phyloP scores from a whole-genome alignment of 1,140 invertebrate species.

The Leptonema lineaticorne region DNA sequence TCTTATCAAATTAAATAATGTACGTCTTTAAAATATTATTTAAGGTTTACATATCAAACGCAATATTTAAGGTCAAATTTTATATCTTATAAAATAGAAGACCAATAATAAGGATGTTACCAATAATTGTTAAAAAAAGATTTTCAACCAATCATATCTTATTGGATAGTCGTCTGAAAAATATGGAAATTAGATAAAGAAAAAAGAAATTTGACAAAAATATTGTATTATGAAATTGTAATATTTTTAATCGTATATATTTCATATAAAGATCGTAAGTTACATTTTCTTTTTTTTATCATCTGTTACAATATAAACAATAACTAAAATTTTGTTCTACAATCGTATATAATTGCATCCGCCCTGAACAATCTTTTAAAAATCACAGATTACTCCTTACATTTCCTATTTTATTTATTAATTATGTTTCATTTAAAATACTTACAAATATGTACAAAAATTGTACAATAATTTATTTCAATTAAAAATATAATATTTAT shows the following conservation, averaged over 20 bases:
- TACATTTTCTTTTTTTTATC: constrained; percentile 36
- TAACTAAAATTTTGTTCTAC: constrained; percentile 34
- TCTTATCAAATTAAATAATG: too few relatives aligned
- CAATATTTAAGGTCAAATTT: too few relatives aligned
- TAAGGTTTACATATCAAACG: too few relatives aligned
- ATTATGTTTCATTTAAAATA: neutral
- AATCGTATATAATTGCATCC: constrained; percentile 39
- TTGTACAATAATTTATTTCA: neutral
- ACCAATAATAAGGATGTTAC: too few relatives aligned
- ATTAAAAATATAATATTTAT: neutral
- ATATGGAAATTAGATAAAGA: too few relatives aligned
- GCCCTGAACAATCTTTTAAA: constrained; percentile 39
- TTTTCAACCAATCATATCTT: too few relatives aligned
- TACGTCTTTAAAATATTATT: too few relatives aligned
- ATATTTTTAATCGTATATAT: constrained; percentile 41
- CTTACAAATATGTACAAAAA: neutral
- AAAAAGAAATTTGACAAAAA: constrained; percentile 40
- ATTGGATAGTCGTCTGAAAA: too few relatives aligned
- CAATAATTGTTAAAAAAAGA: too few relatives aligned
- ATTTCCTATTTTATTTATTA: constrained; percentile 17
- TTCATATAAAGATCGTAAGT: constrained; percentile 34
- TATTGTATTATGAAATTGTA: constrained; percentile 42
- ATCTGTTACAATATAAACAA: constrained; percentile 24
- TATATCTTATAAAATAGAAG: too few relatives aligned
- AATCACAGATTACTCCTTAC: constrained; percentile 39